Percentiles rank a stretch among this genome's conserved stretches.
Conservation (phyloP, 2,113 vertebrate species). For the Centropristis striata region DNA sequence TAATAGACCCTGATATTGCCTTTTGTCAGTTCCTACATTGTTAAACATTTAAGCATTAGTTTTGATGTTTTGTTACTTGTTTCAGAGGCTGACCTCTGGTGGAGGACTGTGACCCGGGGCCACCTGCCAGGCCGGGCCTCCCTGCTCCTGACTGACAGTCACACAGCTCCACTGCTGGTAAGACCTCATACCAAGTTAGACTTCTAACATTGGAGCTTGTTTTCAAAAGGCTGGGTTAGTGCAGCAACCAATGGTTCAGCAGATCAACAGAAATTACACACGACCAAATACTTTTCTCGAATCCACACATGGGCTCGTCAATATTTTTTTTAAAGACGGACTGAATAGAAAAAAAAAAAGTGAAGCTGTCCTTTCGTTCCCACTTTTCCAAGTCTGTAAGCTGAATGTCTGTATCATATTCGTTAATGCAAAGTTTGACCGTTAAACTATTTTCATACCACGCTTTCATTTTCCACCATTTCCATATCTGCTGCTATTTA, state of each 20-base stretch:
- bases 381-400: not conserved
- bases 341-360: no score
- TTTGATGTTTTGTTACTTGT: constrained; percentile 35
- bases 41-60: not conserved
- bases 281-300: no score
- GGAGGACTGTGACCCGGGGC: constrained; percentile 78
- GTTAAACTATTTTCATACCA: not conserved
- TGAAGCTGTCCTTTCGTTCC: not conserved
- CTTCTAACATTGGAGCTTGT: not conserved
- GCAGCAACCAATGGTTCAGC: not conserved
- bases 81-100: constrained; percentile 78
- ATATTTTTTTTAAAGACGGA: not conserved
- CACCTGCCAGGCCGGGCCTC: constrained; percentile 81
- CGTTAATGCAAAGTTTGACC: constrained; percentile 29
- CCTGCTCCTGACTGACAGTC: constrained; percentile 71
- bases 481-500: constrained; percentile 22
- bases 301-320: not conserved
- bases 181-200: not conserved
- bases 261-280: not conserved
- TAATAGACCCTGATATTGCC: not conserved
- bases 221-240: not conserved
- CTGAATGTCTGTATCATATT: not conserved
- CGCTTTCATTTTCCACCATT: not conserved
- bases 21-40: not conserved
- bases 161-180: constrained; percentile 75